These are phyloP conservation scores for Apis cerana DNA, from an alignment of 1,140 invertebrate species.

Conservation along the genomic window DNA sequence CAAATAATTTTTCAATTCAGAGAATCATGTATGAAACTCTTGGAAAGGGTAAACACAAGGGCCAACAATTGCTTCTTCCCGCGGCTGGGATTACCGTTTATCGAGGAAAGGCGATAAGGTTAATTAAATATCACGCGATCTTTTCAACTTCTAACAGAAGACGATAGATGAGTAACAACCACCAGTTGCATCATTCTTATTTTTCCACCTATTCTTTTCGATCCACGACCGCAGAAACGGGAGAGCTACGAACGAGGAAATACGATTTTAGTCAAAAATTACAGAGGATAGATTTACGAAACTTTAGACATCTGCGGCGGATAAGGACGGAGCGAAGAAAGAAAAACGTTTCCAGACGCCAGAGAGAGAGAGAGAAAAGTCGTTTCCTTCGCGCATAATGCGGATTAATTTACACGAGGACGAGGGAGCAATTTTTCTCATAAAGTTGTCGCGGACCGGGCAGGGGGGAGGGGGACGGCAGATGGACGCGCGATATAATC, in stretches of 20 bases:
- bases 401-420: background rate
- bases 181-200: conserved; percentile 18
- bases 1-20: too few relatives aligned
- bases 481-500: conserved; percentile 26
- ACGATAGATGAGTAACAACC: conserved; percentile 36
- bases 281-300: conserved; percentile 43
- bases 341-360: background rate
- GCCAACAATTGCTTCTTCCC: background rate
- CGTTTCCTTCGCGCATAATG: background rate
- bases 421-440: background rate
- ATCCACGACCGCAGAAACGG: conserved; percentile 37
- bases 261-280: conserved; percentile 42
- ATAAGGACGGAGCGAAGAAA: background rate
- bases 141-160: conserved; percentile 21
- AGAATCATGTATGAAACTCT: too few relatives aligned
- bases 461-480: background rate
- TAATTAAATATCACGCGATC: background rate
- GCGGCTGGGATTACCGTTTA: background rate
- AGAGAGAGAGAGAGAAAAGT: too few relatives aligned
- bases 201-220: conserved; percentile 2
- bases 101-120: background rate
- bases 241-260: conserved; percentile 27
- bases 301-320: conserved; percentile 47
- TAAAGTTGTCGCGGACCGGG: background rate
- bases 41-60: background rate